Evolutionary conservation across 2,888 invertebrate species (phyloP).

Genomic region (Melikaiella ostensackeni): DNA sequence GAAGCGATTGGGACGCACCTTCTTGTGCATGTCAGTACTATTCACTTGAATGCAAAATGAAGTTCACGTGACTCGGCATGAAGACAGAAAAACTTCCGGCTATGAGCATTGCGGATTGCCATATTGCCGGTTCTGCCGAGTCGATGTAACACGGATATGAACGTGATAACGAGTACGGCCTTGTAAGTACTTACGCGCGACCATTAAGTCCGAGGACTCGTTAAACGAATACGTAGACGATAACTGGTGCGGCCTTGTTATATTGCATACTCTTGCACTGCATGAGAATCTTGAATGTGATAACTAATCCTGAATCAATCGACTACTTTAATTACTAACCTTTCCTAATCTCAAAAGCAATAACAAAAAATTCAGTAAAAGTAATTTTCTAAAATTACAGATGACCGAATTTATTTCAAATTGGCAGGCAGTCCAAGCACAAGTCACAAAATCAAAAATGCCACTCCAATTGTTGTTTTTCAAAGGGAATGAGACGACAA

Average conservation of each 20-base stretch:
- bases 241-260: slow-evolving; percentile 32
- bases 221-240: slow-evolving; percentile 54
- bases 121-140: slow-evolving; percentile 42
- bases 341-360: not conserved
- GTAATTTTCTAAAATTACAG: too few species aligned
- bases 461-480: too few species aligned
- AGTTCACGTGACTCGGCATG: slow-evolving; percentile 1
- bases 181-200: slow-evolving; percentile 58
- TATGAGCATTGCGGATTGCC: slow-evolving; percentile 46
- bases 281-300: not conserved
- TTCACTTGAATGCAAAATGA: not conserved
- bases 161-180: slow-evolving; percentile 63
- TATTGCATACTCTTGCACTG: not conserved
- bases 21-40: not conserved
- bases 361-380: not conserved
- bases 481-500: too few species aligned
- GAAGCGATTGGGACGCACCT: not conserved
- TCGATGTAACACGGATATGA: slow-evolving; percentile 59
- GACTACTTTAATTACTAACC: not conserved
- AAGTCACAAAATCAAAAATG: too few species aligned
- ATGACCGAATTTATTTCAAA: too few species aligned
- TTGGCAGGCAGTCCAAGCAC: too few species aligned
- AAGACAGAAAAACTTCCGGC: slow-evolving; percentile 41
- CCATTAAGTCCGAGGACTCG: slow-evolving; percentile 66
- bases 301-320: slow-evolving; percentile 4